Conservation (phyloP, 2,888 invertebrate species). For the Tetragonula carbonaria region DNA sequence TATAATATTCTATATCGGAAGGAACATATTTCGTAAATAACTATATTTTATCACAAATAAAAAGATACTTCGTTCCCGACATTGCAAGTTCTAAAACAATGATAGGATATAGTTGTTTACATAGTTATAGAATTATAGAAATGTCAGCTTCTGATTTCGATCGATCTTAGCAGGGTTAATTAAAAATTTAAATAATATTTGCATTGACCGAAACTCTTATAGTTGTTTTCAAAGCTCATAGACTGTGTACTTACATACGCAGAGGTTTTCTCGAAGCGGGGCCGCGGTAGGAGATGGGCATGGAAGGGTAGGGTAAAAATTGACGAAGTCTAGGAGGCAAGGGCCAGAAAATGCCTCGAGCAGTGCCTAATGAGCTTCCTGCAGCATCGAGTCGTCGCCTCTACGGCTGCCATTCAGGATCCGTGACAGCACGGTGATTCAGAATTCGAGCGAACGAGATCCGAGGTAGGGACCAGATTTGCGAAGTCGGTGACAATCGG, state of each 20-base stretch:
- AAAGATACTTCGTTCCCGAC: neutral
- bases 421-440: slow-evolving; percentile 59
- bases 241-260: slow-evolving; percentile 16
- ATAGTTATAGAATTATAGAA: neutral
- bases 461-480: slow-evolving; percentile 46
- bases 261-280: neutral
- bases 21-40: neutral
- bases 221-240: too few species aligned
- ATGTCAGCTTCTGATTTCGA: neutral
- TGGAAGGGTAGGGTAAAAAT: slow-evolving; percentile 45
- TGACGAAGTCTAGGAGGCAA: slow-evolving; percentile 65
- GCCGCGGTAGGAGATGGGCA: neutral
- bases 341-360: slow-evolving; percentile 79
- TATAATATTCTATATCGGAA: too few species aligned
- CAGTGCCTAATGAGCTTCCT: slow-evolving; percentile 84
- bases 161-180: slow-evolving; percentile 14
- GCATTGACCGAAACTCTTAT: too few species aligned
- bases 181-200: slow-evolving; percentile 13
- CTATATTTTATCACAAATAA: neutral
- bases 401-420: slow-evolving; percentile 64
- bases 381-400: slow-evolving; percentile 67
- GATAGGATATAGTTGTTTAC: neutral
- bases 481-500: slow-evolving; percentile 65
- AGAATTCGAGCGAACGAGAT: slow-evolving; percentile 49
- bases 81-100: neutral